Percentiles rank a stretch among this genome's conserved stretches.
phyloP scores from a whole-genome alignment of 1,140 invertebrate species.

The Tribolium castaneum region DNA sequence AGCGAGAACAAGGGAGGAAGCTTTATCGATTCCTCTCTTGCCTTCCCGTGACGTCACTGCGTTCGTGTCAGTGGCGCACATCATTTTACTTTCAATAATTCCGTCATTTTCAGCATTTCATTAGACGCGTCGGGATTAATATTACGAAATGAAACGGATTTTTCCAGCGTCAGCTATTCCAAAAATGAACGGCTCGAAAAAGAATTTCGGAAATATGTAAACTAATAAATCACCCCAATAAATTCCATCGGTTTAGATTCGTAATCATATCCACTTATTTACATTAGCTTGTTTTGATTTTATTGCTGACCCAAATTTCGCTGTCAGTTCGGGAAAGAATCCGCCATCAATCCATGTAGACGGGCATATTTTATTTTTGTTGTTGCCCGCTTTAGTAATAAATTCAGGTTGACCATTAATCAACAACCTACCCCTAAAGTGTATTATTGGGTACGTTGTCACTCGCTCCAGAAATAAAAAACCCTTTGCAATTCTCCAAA shows the following conservation, averaged over 20 bases:
- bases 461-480: neutral
- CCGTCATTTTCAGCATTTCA: constrained; percentile 25
- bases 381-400: constrained; percentile 17
- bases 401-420: constrained; percentile 12
- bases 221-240: neutral
- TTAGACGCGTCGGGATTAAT: neutral
- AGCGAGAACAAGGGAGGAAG: constrained; percentile 30
- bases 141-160: neutral
- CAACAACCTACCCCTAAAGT: constrained; percentile 19
- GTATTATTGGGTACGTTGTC: constrained; percentile 12
- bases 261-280: neutral
- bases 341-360: neutral
- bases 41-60: constrained; percentile 33
- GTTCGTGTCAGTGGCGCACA: constrained; percentile 29
- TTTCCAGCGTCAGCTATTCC: neutral
- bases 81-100: constrained; percentile 35
- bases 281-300: constrained; percentile 5
- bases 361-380: constrained; percentile 26
- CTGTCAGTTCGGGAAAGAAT: constrained; percentile 1
- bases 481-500: constrained; percentile 4
- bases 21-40: constrained; percentile 29
- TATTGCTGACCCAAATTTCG: neutral
- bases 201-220: neutral
- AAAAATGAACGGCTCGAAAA: neutral
- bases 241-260: neutral